Base-by-base conservation (phyloP, 2,113 vertebrate genomes). In the Jacana jacana region DNA sequence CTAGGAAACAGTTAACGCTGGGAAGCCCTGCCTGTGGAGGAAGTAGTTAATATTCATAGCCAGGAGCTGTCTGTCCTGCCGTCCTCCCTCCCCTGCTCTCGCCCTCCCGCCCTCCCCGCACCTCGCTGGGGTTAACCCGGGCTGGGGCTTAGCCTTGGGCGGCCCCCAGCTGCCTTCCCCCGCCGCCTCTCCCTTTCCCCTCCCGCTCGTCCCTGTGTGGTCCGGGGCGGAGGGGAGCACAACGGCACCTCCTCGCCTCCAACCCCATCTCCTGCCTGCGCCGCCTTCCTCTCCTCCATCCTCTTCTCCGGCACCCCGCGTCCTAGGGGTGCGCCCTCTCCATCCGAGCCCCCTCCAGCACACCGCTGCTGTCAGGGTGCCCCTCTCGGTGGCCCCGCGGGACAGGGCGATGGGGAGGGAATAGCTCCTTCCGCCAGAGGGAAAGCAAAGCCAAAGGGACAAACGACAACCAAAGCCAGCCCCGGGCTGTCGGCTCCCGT, bases 31-130 rank as follows among this genome's bases (percentile, higher is more conserved):
- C 90, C 83, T 63, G 86, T 77, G 86, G 94, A 97, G 96, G 96
- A 97, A 95, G 96, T 95, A 94, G 95, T 96, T 96, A 97, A 94
- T 97, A 96, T 96, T 96, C 96, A 97, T 94, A 88, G 86, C 92
- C 70, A 40, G 88, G 86, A 97, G 83, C 91, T 90, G 91, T 69
- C 88, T 89, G 82, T 83, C 93, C 72, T 12, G 81, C 88, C 46
- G 86, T 92, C 89, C 95, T 89, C 58, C 65, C 68, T 86, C 61
- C 31, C 2, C 15, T 66, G 57, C 82, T 94, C 85, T 60, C 91
- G 46, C 71, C 81, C 91, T 92, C 89, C 70, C 91, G 46, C 71
- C 81, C 91, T 92, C 89, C 70, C 75, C 6, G 31, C 72, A 83
- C 92, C 77, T 94, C 76, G 7, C 88, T n/a, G 86, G 91, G 92